Evolutionary conservation across 2,113 vertebrate genomes (phyloP), one percentile per base, ranked within the genome.

Genomic region (Otis tarda): DNA sequence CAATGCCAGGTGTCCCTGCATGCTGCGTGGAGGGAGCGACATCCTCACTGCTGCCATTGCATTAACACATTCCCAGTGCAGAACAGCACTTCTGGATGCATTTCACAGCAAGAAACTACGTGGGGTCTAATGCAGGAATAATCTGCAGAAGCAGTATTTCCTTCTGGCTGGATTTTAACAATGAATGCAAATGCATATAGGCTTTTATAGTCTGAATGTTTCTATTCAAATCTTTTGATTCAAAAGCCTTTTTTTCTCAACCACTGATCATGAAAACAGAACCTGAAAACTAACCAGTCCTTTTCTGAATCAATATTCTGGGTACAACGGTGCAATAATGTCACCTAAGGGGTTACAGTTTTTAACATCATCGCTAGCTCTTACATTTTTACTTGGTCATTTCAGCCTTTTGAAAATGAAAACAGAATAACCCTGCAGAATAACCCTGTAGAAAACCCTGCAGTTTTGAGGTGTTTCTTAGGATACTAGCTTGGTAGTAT

Each of bases 101-200:
- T n/a, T 53, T 50, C 64, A 67, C 43, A 60, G 59, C 37, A 78
- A 52, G 80, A 77, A 53, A 80, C 56, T 50, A 87, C 30, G 5
- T 0, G 19, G 12, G 47, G 52, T 23, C 33, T 84, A 39, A 76
- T 35, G 78, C 0, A 0, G 52, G 57, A 92, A 55, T 64, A 83
- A 94, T 85, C 81, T 69, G n/a, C 59, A 94, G 63, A 35, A 76
- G 89, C 64, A 82, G 43, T 71, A 45, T 91, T 97, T 95, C 90
- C 95, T 94, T 95, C 76, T 4, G 27, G 61, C 22, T 95, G 56
- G 45, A 81, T 78, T 87, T 90, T 75, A 82, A 81, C 65, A 80
- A 90, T 68, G 83, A 85, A 87, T 68, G 69, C 15, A 76, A 92
- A 94, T 45, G 59, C 64, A 67, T 59, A 64, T 14, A 25, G 82